Percentiles rank a stretch among this genome's conserved stretches.
phyloP scores from a whole-genome alignment of 2,113 vertebrate genomes.

The Petrocephalus zakoni region DNA sequence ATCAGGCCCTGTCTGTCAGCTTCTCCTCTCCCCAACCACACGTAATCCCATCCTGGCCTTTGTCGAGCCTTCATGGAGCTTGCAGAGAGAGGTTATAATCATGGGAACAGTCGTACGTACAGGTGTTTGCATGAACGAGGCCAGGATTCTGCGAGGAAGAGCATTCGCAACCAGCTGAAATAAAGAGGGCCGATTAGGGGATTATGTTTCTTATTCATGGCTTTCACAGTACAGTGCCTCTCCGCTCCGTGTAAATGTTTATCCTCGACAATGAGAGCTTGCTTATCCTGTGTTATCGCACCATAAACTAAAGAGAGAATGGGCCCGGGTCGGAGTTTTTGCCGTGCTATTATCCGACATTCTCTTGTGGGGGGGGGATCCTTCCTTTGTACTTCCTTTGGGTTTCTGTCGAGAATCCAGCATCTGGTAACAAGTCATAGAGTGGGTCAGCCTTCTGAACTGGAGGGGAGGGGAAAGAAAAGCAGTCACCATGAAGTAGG shows the following conservation, averaged over 20 bases:
- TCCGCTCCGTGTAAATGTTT: background rate
- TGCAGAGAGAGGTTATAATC: background rate
- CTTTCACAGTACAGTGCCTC: slow-evolving; percentile 3
- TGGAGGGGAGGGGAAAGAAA: background rate
- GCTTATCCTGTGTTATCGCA: background rate
- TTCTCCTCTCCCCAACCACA: background rate
- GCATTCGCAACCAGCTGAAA: background rate
- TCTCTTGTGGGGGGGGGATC: background rate
- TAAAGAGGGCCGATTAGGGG: slow-evolving; percentile 4
- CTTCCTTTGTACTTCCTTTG: background rate
- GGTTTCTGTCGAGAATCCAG: background rate
- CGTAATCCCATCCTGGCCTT: background rate
- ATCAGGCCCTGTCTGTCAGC: background rate
- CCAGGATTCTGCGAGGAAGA: background rate
- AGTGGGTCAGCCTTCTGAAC: background rate
- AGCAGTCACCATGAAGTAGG: background rate
- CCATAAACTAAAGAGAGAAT: background rate
- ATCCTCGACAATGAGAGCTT: background rate
- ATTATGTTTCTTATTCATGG: slow-evolving; percentile 7
- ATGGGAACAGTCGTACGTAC: background rate
- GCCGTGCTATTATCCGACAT: background rate
- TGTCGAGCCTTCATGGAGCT: background rate
- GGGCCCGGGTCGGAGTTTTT: background rate
- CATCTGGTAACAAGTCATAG: background rate
- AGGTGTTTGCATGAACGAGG: background rate